Percentiles rank a stretch among this genome's conserved stretches.
Conservation (phyloP, 2,888 invertebrate species). For the Myopa tessellatipennis region DNA sequence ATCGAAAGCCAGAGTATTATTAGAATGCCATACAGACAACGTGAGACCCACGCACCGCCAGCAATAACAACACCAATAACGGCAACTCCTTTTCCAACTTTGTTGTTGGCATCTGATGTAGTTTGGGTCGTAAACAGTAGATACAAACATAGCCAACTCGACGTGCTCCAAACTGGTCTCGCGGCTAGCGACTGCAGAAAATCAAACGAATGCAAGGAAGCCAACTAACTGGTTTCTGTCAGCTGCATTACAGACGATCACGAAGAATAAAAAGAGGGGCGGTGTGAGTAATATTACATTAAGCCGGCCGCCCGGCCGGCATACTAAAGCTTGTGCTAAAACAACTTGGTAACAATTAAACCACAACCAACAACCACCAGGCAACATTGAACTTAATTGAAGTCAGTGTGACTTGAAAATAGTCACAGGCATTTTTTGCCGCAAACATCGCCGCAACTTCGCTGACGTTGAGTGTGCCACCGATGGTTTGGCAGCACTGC, state of each 20-base stretch:
- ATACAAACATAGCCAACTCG: constrained; percentile 5
- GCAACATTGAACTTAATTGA: constrained; percentile 26
- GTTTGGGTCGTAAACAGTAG: neutral
- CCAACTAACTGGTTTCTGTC: constrained; percentile 43
- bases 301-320: constrained; percentile 52
- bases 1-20: constrained; percentile 16
- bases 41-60: constrained; percentile 23
- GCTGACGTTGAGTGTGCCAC: neutral
- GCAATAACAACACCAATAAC: neutral
- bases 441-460: neutral
- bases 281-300: neutral
- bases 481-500: neutral
- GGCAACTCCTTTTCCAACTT: neutral
- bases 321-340: constrained; percentile 45
- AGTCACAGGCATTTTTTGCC: neutral
- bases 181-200: neutral
- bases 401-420: constrained; percentile 10
- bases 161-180: constrained; percentile 19
- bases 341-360: constrained; percentile 56
- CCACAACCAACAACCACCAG: neutral
- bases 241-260: neutral
- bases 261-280: neutral
- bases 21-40: neutral
- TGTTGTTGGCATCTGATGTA: neutral
- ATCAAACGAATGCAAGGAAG: constrained; percentile 31